Percentiles rank a stretch among this genome's conserved stretches.
Conservation (phyloP, 2,113 vertebrate genomes). For the Odobenus rosmarus region DNA sequence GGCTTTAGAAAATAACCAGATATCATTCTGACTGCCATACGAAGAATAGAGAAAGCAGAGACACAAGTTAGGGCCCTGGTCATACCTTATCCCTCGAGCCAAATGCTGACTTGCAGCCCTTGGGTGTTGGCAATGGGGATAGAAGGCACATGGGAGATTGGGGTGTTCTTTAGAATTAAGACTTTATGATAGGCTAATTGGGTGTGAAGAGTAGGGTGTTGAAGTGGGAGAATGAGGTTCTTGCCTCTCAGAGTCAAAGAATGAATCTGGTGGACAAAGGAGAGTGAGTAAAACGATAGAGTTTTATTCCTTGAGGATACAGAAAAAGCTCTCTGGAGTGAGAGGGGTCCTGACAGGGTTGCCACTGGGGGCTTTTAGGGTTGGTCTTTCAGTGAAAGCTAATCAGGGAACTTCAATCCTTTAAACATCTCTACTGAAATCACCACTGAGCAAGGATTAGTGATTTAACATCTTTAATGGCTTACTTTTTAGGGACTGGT, state of each 20-base stretch:
- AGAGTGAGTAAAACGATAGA: neutral
- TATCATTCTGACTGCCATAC: neutral
- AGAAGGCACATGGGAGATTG: neutral
- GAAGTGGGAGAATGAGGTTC: neutral
- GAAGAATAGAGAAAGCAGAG: neutral
- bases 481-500: neutral
- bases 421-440: neutral
- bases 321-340: neutral
- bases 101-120: neutral
- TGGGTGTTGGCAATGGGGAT: neutral
- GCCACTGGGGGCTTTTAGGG: neutral
- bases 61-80: neutral
- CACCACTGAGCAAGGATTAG: neutral
- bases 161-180: neutral
- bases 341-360: neutral
- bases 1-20: constrained; percentile 8
- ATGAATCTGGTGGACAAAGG: neutral
- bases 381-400: neutral
- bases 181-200: neutral
- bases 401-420: neutral
- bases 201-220: neutral
- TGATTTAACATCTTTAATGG: neutral
- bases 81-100: neutral
- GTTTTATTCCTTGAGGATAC: neutral
- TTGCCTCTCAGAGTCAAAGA: neutral